Conservation (phyloP, 2,888 invertebrate genomes). For the Malthinus flaveolus region DNA sequence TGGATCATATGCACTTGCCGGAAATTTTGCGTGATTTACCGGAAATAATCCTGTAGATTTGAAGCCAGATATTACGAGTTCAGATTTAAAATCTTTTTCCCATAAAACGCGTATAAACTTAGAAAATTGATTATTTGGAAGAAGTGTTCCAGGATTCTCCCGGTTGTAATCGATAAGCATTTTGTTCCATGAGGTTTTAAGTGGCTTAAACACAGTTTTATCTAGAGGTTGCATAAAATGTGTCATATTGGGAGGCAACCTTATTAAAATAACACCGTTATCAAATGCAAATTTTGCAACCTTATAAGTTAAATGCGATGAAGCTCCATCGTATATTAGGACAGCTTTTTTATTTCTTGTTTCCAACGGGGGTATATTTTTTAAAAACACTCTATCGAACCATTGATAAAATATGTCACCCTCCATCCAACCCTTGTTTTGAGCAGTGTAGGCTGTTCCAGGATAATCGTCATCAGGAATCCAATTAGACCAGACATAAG, state of each 20-base stretch:
- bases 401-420: conserved; percentile 16
- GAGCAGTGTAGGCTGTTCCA: conserved; percentile 19
- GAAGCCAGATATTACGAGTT: conserved; percentile 7
- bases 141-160: neutral
- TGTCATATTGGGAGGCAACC: conserved; percentile 16
- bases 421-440: conserved; percentile 22
- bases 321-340: conserved; percentile 14
- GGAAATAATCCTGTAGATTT: neutral
- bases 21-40: neutral
- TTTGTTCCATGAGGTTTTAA: conserved; percentile 18
- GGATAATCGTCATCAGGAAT: conserved; percentile 19
- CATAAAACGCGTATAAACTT: neutral
- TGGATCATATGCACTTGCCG: neutral
- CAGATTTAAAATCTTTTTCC: conserved; percentile 1
- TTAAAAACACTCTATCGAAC: conserved; percentile 9
- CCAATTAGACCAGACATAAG: conserved; percentile 19
- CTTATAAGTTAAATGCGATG: conserved; percentile 17
- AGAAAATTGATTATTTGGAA: neutral
- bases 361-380: neutral
- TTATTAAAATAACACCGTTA: conserved; percentile 20
- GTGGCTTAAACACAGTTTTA: conserved; percentile 20
- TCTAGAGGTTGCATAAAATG: conserved; percentile 19
- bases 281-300: conserved; percentile 19
- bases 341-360: conserved; percentile 13
- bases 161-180: conserved; percentile 14